Evolutionary conservation across 2,888 invertebrate genomes (phyloP).

Genomic region (Andrena flavipes): DNA sequence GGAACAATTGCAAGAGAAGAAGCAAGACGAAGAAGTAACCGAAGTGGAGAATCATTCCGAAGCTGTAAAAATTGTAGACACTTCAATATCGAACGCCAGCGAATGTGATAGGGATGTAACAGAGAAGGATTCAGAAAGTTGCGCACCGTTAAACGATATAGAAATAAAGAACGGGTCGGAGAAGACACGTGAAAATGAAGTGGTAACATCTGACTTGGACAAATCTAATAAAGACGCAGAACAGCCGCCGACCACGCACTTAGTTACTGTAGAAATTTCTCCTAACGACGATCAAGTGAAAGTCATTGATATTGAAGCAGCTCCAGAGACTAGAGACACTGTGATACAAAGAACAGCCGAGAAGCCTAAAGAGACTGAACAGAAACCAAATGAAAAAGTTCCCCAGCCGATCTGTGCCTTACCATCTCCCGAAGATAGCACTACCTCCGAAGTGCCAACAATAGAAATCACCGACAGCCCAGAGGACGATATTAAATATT

Average conservation of each 20-base stretch:
- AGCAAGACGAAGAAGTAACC: not conserved
- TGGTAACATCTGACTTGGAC: not conserved
- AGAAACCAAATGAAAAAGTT: not conserved
- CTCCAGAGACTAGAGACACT: not conserved
- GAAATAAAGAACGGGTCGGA: not conserved
- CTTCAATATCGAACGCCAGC: not conserved
- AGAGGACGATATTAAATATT: not conserved
- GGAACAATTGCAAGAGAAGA: not conserved
- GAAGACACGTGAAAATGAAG: not conserved
- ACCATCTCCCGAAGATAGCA: not conserved
- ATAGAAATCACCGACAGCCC: not conserved
- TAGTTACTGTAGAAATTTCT: slow-evolving; percentile 49
- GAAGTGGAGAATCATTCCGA: not conserved
- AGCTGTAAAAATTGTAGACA: not conserved
- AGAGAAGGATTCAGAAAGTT: not conserved
- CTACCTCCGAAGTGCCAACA: not conserved
- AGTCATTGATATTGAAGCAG: slow-evolving; percentile 21
- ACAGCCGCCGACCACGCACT: not conserved
- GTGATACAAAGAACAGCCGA: not conserved
- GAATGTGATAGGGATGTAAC: not conserved
- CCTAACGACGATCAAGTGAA: slow-evolving; percentile 35
- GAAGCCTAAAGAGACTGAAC: not conserved
- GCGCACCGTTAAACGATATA: not conserved
- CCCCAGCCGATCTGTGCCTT: not conserved
- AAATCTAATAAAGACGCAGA: slow-evolving; percentile 9